phyloP scores from a whole-genome alignment of 2,797 vertebrate species.

The Acipenser oxyrinchus region DNA sequence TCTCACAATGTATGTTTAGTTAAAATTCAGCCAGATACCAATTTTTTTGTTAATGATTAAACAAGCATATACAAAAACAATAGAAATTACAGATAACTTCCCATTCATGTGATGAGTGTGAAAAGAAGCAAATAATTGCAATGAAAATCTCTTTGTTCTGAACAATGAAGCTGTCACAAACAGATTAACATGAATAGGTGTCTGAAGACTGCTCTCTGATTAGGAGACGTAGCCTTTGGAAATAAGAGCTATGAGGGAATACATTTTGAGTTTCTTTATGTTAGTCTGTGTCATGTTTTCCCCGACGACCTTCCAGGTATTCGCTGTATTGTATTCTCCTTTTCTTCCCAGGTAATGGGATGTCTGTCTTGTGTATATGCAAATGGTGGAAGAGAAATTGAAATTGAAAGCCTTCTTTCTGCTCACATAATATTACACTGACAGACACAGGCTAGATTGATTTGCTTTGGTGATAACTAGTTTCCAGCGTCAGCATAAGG shows the following conservation, averaged over 20 bases:
- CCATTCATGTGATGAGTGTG: too few species aligned
- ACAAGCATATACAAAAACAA: too few species aligned
- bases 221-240: neutral
- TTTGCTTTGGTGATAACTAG: constrained; percentile 2
- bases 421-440: neutral
- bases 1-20: too few species aligned
- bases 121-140: neutral
- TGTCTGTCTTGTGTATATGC: neutral
- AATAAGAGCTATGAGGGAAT: neutral
- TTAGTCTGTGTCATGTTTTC: neutral
- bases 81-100: too few species aligned
- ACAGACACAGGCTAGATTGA: constrained; percentile 4
- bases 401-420: constrained; percentile 6
- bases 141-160: neutral
- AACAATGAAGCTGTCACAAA: neutral
- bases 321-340: neutral
- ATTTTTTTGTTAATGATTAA: too few species aligned
- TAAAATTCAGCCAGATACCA: too few species aligned
- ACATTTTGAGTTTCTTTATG: neutral
- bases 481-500: neutral
- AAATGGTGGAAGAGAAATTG: constrained; percentile 2
- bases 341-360: neutral
- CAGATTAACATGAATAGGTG: neutral
- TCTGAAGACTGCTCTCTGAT: neutral
- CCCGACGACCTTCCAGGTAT: neutral